These are phyloP conservation scores for Rhaphigaster nebulosa DNA, from an alignment of 2,888 invertebrate genomes.

Conservation along the genomic window DNA sequence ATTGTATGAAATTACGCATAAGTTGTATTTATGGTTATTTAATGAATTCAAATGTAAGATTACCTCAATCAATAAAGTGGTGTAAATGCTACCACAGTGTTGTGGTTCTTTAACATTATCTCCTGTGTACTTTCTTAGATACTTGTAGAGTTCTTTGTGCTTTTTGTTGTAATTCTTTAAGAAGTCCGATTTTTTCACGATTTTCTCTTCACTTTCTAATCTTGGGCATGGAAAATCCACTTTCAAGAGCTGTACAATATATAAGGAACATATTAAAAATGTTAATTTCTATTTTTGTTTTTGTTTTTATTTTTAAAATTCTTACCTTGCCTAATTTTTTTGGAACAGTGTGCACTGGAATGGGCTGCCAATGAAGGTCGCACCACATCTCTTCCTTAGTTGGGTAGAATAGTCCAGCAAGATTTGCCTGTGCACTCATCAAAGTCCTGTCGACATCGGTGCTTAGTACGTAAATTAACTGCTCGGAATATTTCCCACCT, in stretches of 20 bases:
- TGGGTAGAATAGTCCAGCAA: slow-evolving; percentile 82
- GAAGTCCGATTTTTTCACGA: background rate
- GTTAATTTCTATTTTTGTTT: background rate
- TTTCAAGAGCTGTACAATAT: slow-evolving; percentile 33
- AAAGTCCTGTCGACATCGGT: slow-evolving; percentile 83
- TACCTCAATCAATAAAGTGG: slow-evolving; percentile 78
- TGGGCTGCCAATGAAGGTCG: slow-evolving; percentile 81
- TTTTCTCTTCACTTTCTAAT: background rate
- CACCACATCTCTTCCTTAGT: slow-evolving; percentile 72
- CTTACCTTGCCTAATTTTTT: slow-evolving; percentile 75
- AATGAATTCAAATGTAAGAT: background rate
- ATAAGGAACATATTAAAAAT: background rate
- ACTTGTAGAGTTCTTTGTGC: slow-evolving; percentile 76
- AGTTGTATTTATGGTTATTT: too few relatives aligned
- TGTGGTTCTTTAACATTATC: slow-evolving; percentile 72
- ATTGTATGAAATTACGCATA: too few relatives aligned
- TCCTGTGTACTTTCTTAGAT: slow-evolving; percentile 77
- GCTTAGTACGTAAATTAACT: slow-evolving; percentile 75
- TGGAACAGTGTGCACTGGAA: slow-evolving; percentile 80
- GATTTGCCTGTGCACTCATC: slow-evolving; percentile 78
- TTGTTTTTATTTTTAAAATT: background rate
- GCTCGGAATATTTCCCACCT: slow-evolving; percentile 18
- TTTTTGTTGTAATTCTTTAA: slow-evolving; percentile 64
- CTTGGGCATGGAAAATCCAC: slow-evolving; percentile 55
- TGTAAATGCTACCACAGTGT: slow-evolving; percentile 76